phyloP scores from a whole-genome alignment of 1,140 invertebrate genomes.

The Paraescarpia echinospica region DNA sequence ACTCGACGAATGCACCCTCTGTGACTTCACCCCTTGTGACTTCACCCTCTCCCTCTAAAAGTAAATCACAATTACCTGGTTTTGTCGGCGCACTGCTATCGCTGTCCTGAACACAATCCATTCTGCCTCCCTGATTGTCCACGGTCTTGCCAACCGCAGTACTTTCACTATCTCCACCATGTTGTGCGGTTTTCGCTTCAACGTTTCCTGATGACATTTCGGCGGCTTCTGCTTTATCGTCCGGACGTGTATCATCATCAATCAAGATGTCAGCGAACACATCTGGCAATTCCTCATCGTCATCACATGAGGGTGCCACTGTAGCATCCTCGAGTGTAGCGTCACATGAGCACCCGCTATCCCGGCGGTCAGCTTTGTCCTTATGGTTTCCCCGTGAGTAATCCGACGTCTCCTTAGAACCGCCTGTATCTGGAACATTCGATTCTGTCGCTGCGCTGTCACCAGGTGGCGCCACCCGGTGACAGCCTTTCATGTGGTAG shows the following conservation, averaged over 20 bases:
- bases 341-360: neutral
- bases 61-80: neutral
- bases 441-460: neutral
- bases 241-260: neutral
- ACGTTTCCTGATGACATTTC: neutral
- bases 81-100: neutral
- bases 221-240: neutral
- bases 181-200: neutral
- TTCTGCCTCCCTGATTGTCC: neutral
- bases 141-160: neutral
- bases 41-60: neutral
- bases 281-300: neutral
- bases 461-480: neutral
- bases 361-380: neutral
- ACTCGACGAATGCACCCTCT: neutral
- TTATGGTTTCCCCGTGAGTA: neutral
- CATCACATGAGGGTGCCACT: neutral
- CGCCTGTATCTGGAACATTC: neutral
- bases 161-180: slow-evolving; percentile 6
- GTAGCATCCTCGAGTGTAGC: neutral
- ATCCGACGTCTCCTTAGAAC: neutral
- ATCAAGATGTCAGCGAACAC: neutral
- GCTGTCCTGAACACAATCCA: neutral
- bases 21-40: neutral
- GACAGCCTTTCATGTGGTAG: slow-evolving; percentile 8